Evolutionary conservation across 1,140 invertebrate species (phyloP).

Genomic region (Anastrepha obliqua): DNA sequence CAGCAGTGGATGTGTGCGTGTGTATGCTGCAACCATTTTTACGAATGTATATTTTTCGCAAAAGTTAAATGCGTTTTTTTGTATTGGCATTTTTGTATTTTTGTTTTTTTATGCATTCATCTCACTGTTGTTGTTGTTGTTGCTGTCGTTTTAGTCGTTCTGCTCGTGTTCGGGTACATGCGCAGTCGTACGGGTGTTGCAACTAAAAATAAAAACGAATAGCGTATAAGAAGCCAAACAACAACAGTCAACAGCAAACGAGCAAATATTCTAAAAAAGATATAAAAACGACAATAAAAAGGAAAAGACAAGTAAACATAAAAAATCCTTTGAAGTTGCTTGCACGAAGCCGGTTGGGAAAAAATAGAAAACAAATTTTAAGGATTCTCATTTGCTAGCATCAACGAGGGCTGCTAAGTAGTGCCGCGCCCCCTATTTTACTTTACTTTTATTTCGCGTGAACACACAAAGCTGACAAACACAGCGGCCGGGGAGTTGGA

Average conservation of each 20-base stretch:
- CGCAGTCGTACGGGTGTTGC: slow-evolving; percentile 66
- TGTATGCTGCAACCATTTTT: not conserved
- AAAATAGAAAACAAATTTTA: slow-evolving; percentile 54
- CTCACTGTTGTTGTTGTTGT: not conserved
- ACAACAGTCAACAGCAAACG: slow-evolving; percentile 57
- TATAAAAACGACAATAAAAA: slow-evolving; percentile 64
- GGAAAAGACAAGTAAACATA: slow-evolving; percentile 70
- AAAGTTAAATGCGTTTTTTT: not conserved
- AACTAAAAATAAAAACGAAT: slow-evolving; percentile 54
- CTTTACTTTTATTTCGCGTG: slow-evolving; percentile 15
- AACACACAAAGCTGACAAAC: not conserved
- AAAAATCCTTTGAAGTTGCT: slow-evolving; percentile 31
- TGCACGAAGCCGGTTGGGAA: not conserved
- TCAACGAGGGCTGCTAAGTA: slow-evolving; percentile 23
- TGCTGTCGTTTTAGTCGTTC: slow-evolving; percentile 19
- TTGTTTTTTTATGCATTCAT: not conserved
- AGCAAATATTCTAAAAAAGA: slow-evolving; percentile 64
- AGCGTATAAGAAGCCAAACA: slow-evolving; percentile 28
- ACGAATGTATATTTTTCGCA: slow-evolving; percentile 23
- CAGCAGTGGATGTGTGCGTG: not conserved
- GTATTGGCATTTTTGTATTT: not conserved
- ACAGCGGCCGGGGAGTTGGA: not conserved
- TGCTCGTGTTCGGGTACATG: slow-evolving; percentile 65
- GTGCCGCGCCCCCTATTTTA: slow-evolving; percentile 49
- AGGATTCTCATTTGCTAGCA: slow-evolving; percentile 54